Conservation (phyloP, 2,113 vertebrate genomes). For the Neoarius graeffei region DNA sequence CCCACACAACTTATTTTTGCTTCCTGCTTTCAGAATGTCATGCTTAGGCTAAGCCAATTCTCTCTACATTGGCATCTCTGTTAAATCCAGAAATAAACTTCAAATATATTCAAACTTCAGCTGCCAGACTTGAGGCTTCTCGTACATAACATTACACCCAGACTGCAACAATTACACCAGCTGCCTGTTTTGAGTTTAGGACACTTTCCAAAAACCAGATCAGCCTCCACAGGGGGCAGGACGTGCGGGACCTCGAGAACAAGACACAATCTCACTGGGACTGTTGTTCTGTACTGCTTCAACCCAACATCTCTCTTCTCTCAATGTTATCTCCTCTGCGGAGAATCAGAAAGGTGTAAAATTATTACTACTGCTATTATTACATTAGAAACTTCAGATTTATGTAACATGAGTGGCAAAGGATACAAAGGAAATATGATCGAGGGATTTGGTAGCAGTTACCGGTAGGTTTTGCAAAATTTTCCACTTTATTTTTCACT, state of each 20-base stretch:
- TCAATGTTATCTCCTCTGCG: background rate
- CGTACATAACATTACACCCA: background rate
- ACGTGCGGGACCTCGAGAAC: background rate
- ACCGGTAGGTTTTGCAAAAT: background rate
- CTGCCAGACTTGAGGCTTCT: constrained; percentile 4
- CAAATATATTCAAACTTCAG: constrained; percentile 12
- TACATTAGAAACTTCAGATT: background rate
- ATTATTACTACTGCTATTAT: background rate
- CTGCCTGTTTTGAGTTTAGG: background rate
- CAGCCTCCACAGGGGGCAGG: background rate
- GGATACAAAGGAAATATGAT: background rate
- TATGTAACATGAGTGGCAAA: background rate
- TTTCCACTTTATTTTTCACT: background rate
- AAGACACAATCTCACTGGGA: background rate
- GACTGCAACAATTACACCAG: constrained; percentile 9
- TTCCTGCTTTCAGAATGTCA: constrained; percentile 20
- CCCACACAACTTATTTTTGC: background rate
- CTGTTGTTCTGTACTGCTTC: background rate
- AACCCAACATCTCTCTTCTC: background rate
- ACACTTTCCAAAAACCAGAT: background rate
- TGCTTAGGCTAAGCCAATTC: constrained; percentile 11
- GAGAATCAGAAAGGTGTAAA: background rate
- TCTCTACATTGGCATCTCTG: constrained; percentile 1
- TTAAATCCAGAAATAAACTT: constrained; percentile 6
- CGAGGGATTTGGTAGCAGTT: background rate